Evolutionary conservation across 2,797 vertebrate species (phyloP), one percentile per base, ranked within the genome.

Genomic region (Microctenopoma stevenorrisi): DNA sequence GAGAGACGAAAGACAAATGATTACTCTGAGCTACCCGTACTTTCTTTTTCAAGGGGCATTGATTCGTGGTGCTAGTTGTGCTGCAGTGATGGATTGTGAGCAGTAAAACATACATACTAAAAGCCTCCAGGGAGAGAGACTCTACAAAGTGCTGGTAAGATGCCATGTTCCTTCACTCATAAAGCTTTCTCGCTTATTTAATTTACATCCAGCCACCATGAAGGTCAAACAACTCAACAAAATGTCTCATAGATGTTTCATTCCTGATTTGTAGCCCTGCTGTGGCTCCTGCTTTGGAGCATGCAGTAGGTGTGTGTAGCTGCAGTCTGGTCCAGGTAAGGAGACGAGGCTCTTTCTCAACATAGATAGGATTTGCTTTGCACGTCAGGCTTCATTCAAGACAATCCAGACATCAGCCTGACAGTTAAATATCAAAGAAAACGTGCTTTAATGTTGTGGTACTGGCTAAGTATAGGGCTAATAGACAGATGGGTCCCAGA

Each of bases 21-120:
- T 35, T 8, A 35, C 33, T 7, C 33, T 9, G 7, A 8, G 33
- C 1, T 33, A 30, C 28, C 22, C 5, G 3, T 33, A 5, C 30
- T 33, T 33, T 6, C 8, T 35, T 35, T 35, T 35, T 35, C 33
- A 35, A 35, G 7, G 7, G 33, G 33, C 33, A 35, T 35, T 33
- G 30, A 33, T 33, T 35, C 8, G 33, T 35, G 33, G 8, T 8
- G 33, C 7, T 35, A 2, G 30, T 35, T 35, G 33, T 7, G 33
- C 33, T 8, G 8, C 42, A 13, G 7, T 81, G 74, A 84, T 74
- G 68, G 74, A 84, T 59, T 69, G 74, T 55, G 52, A 64, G 64
- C 52, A 67, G 62, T 56, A 61, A 68, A 62, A 65, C 13, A 62
- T 18, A 38, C 57, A n/a, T 49, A 50, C 46, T 72, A 66, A 79